phyloP scores from a whole-genome alignment of 2,888 invertebrate genomes.

The Spicauda simplicius region DNA sequence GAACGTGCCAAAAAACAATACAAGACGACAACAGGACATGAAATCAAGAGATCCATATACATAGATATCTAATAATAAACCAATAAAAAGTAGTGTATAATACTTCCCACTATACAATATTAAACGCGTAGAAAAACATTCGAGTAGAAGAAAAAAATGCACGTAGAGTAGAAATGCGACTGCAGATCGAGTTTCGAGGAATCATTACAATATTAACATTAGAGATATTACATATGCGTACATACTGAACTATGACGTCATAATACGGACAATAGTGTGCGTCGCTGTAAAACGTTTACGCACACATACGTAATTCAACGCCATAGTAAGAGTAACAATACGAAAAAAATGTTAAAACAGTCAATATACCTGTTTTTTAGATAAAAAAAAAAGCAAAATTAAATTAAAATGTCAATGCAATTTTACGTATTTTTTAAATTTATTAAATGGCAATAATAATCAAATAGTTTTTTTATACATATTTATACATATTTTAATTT shows the following conservation, averaged over 20 bases:
- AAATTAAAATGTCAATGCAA: too few species aligned
- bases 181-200: conserved; percentile 49
- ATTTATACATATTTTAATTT: too few species aligned
- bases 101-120: conserved; percentile 1
- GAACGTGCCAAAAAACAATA: background rate
- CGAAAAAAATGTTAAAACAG: too few species aligned
- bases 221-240: conserved; percentile 20
- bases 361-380: too few species aligned
- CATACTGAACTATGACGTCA: background rate
- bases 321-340: too few species aligned
- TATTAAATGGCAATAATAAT: too few species aligned
- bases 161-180: conserved; percentile 36
- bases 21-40: conserved; percentile 14
- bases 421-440: too few species aligned
- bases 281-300: too few species aligned
- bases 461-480: too few species aligned
- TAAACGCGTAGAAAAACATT: conserved; percentile 38
- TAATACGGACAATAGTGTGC: background rate
- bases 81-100: background rate
- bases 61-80: conserved; percentile 2
- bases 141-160: conserved; percentile 46
- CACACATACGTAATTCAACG: too few species aligned
- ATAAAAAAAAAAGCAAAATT: too few species aligned
- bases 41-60: conserved; percentile 44
- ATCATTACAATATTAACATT: conserved; percentile 43